These are phyloP conservation scores for Paratrypauchen microcephalus DNA, from an alignment of 2,797 vertebrate genomes.

Conservation along the genomic window DNA sequence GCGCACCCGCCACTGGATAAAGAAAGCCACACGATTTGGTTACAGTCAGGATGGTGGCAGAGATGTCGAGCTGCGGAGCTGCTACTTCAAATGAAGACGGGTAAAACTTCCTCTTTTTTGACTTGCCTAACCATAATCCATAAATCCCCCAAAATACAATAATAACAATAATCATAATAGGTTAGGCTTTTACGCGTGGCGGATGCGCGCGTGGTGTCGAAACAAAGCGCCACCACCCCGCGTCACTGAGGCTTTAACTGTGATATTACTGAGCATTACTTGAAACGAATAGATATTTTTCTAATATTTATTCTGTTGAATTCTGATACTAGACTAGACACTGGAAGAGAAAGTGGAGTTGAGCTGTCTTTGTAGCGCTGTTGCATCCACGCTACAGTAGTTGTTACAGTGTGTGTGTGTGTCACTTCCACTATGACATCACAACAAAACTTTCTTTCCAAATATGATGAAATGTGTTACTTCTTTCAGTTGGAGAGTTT, in stretches of 20 bases:
- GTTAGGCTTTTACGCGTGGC: no score
- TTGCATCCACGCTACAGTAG: conserved; percentile 17
- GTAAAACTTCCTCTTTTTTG: conserved; percentile 46
- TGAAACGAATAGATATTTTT: background rate
- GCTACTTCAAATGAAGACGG: conserved; percentile 57
- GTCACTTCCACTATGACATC: conserved; percentile 19
- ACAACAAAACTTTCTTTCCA: background rate
- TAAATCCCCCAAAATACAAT: no score
- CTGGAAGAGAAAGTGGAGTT: background rate
- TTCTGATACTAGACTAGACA: background rate
- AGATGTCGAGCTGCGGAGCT: conserved; percentile 68
- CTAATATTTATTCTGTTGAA: background rate
- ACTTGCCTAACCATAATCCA: no score
- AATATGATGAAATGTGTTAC: background rate
- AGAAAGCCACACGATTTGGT: background rate
- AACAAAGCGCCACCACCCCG: background rate
- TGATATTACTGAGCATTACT: background rate
- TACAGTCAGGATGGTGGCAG: conserved; percentile 65
- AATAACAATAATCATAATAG: no score
- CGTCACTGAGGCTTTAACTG: background rate
- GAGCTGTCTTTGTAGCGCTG: background rate
- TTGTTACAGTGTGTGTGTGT: conserved; percentile 21
- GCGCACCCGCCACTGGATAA: conserved; percentile 19
- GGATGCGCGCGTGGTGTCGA: background rate
- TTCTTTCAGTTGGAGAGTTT: background rate